phyloP scores from a whole-genome alignment of 2,113 vertebrate species.

The Chinchilla lanigera region DNA sequence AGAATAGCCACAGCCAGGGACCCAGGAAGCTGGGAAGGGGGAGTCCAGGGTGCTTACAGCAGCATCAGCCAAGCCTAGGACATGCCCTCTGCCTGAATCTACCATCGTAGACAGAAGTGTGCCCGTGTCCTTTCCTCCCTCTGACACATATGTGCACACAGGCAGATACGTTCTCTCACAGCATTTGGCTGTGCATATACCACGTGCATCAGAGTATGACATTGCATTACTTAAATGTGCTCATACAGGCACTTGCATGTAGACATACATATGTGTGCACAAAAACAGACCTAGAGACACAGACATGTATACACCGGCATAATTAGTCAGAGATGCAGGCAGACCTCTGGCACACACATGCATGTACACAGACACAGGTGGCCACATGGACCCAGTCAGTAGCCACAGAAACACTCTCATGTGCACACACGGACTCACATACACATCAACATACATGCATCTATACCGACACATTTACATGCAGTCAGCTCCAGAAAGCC shows the following conservation, averaged over 20 bases:
- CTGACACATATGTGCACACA: background rate
- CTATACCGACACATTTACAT: background rate
- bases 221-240: background rate
- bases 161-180: background rate
- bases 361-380: background rate
- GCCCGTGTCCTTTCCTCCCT: background rate
- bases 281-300: background rate
- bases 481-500: constrained; percentile 26
- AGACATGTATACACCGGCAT: background rate
- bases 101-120: background rate
- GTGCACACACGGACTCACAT: fast-evolving
- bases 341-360: background rate
- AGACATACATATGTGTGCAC: background rate
- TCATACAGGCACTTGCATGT: background rate
- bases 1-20: background rate
- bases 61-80: constrained; percentile 22
- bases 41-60: background rate
- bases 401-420: background rate
- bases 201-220: background rate
- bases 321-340: background rate
- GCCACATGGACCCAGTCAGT: background rate
- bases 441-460: background rate
- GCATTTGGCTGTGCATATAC: background rate
- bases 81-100: background rate
- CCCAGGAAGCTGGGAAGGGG: background rate